phyloP scores from a whole-genome alignment of 2,113 vertebrate species.

The Forbesichthys papilliferus region DNA sequence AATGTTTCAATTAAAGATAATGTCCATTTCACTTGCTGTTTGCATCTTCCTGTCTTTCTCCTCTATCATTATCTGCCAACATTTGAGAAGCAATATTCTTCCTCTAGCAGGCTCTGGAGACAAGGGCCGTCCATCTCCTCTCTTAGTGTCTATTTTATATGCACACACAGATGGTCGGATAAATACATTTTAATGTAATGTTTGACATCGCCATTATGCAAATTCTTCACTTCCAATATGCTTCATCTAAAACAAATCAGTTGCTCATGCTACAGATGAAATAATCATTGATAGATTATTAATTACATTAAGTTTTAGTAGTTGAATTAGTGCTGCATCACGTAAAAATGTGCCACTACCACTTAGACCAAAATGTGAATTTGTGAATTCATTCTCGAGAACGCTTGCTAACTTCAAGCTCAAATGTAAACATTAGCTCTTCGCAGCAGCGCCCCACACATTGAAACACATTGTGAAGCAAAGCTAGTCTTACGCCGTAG shows the following conservation, averaged over 20 bases:
- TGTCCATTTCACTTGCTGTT: slow-evolving; percentile 7
- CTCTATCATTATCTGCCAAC: slow-evolving; percentile 30
- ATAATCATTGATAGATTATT: not conserved
- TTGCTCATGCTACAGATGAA: slow-evolving; percentile 13
- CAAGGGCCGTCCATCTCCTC: slow-evolving; percentile 12
- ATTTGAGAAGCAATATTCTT: slow-evolving; percentile 37
- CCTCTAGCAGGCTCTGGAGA: slow-evolving; percentile 8
- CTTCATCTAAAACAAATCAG: slow-evolving; percentile 28
- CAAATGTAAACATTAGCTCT: no score
- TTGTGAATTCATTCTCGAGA: no score
- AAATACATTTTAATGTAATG: slow-evolving; percentile 41
- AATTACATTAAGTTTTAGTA: not conserved
- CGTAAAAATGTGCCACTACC: no score
- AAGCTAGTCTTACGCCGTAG: no score
- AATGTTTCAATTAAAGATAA: slow-evolving; percentile 28
- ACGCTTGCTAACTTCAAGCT: no score
- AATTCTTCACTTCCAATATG: slow-evolving; percentile 1
- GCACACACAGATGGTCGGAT: slow-evolving; percentile 20
- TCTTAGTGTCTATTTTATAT: slow-evolving; percentile 13
- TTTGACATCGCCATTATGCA: not conserved
- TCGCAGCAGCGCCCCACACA: no score
- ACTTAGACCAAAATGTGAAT: no score
- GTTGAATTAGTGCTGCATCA: no score
- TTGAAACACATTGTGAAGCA: no score
- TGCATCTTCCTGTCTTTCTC: not conserved